These are phyloP conservation scores for Charina bottae DNA, from an alignment of 2,113 vertebrate species.

Conservation along the genomic window DNA sequence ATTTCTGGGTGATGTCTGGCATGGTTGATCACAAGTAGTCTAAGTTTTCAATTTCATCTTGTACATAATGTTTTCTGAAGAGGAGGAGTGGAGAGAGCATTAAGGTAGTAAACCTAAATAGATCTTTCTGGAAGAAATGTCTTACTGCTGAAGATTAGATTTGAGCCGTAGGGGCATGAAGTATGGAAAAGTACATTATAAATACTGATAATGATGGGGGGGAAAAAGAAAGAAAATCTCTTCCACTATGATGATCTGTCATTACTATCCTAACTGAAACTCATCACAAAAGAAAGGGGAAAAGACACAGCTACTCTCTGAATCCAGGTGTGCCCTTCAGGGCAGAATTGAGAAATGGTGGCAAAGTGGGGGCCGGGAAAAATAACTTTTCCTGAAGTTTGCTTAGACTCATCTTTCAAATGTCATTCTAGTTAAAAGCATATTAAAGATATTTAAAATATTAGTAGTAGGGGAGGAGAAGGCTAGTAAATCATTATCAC, in stretches of 20 bases:
- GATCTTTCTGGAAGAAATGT: background rate
- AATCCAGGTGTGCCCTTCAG: slow-evolving; percentile 69
- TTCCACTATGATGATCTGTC: slow-evolving; percentile 26
- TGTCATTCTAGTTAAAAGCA: slow-evolving; percentile 59
- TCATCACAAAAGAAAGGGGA: slow-evolving; percentile 53
- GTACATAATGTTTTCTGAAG: background rate
- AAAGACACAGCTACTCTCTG: slow-evolving; percentile 53
- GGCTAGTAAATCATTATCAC: slow-evolving; percentile 51
- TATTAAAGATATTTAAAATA: slow-evolving; percentile 69
- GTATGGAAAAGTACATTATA: background rate
- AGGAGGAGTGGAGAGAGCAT: background rate
- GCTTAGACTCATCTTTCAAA: slow-evolving; percentile 64
- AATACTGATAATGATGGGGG: background rate
- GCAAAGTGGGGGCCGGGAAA: slow-evolving; percentile 39
- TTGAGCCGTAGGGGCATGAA: slow-evolving; percentile 9
- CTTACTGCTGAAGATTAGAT: background rate
- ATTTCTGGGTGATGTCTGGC: background rate
- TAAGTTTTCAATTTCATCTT: background rate
- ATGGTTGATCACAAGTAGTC: background rate
- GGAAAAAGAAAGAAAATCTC: background rate
- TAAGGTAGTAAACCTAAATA: background rate
- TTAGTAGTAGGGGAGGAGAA: slow-evolving; percentile 47
- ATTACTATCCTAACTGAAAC: slow-evolving; percentile 51
- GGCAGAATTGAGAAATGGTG: slow-evolving; percentile 64
- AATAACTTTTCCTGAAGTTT: slow-evolving; percentile 56